Evolutionary conservation across 2,797 vertebrate genomes (phyloP), one percentile per base, ranked within the genome.

Genomic region (Microcaecilia unicolor): DNA sequence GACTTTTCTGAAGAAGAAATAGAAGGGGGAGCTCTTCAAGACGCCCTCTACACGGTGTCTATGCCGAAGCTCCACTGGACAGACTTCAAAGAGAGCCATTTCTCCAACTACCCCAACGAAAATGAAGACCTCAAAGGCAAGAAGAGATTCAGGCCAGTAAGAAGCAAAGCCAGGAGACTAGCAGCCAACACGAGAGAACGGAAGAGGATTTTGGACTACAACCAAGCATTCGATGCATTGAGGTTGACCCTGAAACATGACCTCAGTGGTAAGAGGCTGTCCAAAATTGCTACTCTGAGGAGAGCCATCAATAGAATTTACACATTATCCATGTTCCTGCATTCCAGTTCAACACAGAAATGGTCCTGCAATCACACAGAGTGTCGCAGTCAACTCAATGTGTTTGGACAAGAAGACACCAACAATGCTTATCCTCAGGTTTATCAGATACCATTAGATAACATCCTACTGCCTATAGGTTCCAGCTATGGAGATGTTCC

Each of bases 181-280:
- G 92, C 95, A 0, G 95, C 95, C 57, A 98, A 98, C 1, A 83
- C 98, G 42, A 71, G 93, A 0, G 95, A 98, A 71, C 76, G 95
- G 21, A 97, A 92, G 50, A 88, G 93, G 49, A 96, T 98, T 61
- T 75, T 97, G 78, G 93, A 98, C 66, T 97, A 98, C 75, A 98
- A 98, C 57, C 89, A 93, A 61, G 93, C 93, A 4, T 98, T 97
- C 58, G 95, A 98, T 3, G 91, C 92, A 10, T 80, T 98, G 22
- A 87, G 93, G 1, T 53, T 89, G 7, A 74, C 85, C 10, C 81
- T 98, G 28, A 89, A 78, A 27, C 93, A 98, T 1, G 91, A 97
- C 76, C 84, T 92, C 8, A 81, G 79, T 0, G 91, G 93, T 43
- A 98, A 97, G 60, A 74, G 93, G 3, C 85, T 98, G 17, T 98